Evolutionary conservation across 1,140 invertebrate genomes (phyloP), one percentile per base, ranked within the genome.

Genomic region (Acromyrmex echinatior): DNA sequence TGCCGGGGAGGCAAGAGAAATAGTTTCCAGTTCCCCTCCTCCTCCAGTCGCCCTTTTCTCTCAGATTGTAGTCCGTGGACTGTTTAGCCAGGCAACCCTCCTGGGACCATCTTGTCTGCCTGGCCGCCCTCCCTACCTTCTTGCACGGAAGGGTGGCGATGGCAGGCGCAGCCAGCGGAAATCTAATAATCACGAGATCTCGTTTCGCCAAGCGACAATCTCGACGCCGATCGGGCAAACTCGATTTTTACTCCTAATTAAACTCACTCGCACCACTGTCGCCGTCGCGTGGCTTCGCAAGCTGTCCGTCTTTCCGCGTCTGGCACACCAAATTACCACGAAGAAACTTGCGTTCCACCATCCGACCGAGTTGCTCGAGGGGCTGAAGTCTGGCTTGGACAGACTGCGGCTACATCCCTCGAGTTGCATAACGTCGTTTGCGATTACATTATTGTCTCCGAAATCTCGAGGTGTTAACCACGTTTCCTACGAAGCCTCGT

Each of bases 1-100:
- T 87, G 85, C 87, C 88, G 87, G 73, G 84, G 86, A 90, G 92
- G 91, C 91, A 93, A 94, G 94, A 94, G 94, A 94, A 94, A 95
- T 95, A 94, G 93, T 94, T 95, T 94, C 80, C 92, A 92, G 80
- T 87, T 88, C 80, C 84, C 56, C 45, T 31, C 66, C 76, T 58
- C 28, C 31, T 31, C 35, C 31, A 16, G 14, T 70, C 62, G 39
- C 66, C 85, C 85, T 87, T 91, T 94, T 91, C 91, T 91, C 91
- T 89, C 91, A 88, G 88, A 91, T 89, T 86, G 91, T 82, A 91
- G 58, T 84, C 91, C 87, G 89, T 90, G 60, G 73, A 86, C 89
- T 92, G 89, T 92, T 92, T 92, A 92, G 86, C 68, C 84, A 76
- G 74, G 58, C 58, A 91, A 84, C 78, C 65, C 85, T 86, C 88